A percentile compares a stretch with the other conserved stretches of the same genome.
Evolutionary conservation across 2,113 vertebrate species (phyloP).

Genomic region (Tupaia chinensis): DNA sequence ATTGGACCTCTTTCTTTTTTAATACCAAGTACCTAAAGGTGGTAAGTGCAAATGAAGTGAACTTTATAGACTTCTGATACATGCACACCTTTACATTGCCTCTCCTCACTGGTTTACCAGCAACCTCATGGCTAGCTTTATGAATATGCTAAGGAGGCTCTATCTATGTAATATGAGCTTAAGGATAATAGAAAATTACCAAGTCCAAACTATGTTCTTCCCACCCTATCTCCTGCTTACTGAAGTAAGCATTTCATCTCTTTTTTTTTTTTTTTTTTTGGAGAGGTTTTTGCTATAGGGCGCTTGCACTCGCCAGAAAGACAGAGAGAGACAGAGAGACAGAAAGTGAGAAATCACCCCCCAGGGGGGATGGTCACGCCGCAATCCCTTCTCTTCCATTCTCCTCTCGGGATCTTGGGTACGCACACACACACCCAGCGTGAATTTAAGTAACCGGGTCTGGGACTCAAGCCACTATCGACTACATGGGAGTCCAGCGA

Average conservation of each 20-base stretch:
- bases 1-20: constrained; percentile 29
- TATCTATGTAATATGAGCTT: background rate
- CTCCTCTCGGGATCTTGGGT: too few relatives aligned
- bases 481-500: too few relatives aligned
- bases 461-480: too few relatives aligned
- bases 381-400: too few relatives aligned
- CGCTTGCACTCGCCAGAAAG: too few relatives aligned
- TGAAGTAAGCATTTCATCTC: constrained; percentile 30
- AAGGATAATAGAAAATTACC: background rate
- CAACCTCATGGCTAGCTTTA: background rate
- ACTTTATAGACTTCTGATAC: background rate
- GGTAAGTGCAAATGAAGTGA: constrained; percentile 34
- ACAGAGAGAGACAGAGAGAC: too few relatives aligned
- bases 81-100: background rate
- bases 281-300: too few relatives aligned
- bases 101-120: background rate
- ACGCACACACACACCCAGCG: too few relatives aligned
- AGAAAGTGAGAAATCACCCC: too few relatives aligned
- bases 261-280: background rate
- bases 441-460: too few relatives aligned
- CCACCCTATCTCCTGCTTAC: background rate
- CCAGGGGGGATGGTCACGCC: too few relatives aligned
- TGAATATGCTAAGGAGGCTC: background rate
- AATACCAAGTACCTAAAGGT: constrained; percentile 6
- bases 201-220: constrained; percentile 35